Evolutionary conservation across 2,113 vertebrate species (phyloP).

Genomic region (Origma solitaria): DNA sequence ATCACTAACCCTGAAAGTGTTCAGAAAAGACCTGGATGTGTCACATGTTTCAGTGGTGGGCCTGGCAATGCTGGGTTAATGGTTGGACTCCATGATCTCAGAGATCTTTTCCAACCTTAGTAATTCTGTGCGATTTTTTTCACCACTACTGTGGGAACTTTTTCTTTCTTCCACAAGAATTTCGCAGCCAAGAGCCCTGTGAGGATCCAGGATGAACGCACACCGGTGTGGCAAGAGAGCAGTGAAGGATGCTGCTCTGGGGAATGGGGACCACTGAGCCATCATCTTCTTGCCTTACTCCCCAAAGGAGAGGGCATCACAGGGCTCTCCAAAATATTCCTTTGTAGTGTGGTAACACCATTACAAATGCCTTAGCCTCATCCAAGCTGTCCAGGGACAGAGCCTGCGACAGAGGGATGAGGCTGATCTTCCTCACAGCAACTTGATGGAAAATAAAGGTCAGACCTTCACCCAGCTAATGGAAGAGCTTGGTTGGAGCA

Average conservation of each 20-base stretch:
- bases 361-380: background rate
- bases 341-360: background rate
- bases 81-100: background rate
- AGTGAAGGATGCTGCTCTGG: background rate
- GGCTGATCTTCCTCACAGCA: background rate
- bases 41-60: background rate
- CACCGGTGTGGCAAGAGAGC: background rate
- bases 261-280: background rate
- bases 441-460: background rate
- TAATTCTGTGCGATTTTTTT: background rate
- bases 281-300: background rate
- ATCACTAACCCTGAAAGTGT: background rate
- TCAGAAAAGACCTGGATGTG: background rate
- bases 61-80: background rate
- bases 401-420: background rate
- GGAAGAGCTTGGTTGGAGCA: accelerated
- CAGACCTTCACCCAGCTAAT: background rate
- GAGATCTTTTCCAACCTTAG: background rate
- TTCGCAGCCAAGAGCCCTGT: background rate
- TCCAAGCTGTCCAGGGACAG: background rate
- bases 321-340: background rate
- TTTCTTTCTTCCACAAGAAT: background rate
- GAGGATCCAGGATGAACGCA: background rate
- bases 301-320: background rate
- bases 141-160: accelerated